Conservation (phyloP, 2,113 vertebrate species). For the Oceanites oceanicus region DNA sequence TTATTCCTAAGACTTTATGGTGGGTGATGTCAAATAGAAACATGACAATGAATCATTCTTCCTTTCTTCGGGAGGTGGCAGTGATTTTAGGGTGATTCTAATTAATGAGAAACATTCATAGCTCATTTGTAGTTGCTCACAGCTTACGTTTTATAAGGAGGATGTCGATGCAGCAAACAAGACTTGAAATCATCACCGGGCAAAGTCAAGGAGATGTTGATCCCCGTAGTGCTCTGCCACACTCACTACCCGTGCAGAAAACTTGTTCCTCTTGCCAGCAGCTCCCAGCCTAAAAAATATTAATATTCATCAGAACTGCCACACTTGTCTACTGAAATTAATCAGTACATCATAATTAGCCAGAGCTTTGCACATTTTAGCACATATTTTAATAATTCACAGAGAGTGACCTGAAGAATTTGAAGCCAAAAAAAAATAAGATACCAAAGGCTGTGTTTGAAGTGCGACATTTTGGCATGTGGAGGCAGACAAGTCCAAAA, state of each 20-base stretch:
- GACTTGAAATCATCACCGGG: neutral
- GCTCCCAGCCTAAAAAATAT: conserved; percentile 25
- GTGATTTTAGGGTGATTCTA: neutral
- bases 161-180: neutral
- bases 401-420: neutral
- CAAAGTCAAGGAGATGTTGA: neutral
- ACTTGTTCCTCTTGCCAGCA: conserved; percentile 4
- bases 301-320: conserved; percentile 45
- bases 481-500: neutral
- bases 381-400: conserved; percentile 33
- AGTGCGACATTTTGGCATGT: neutral
- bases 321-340: conserved; percentile 43
- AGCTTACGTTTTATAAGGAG: neutral
- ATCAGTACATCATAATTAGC: conserved; percentile 49
- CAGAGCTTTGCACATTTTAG: neutral
- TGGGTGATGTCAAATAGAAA: neutral
- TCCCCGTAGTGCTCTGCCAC: neutral
- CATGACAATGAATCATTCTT: neutral
- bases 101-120: neutral
- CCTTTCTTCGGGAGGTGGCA: neutral
- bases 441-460: neutral
- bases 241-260: neutral
- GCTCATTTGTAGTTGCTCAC: neutral
- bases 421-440: neutral
- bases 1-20: neutral